Base-by-base conservation (phyloP, 2,113 vertebrate species). In the Lichenostomus cassidix region DNA sequence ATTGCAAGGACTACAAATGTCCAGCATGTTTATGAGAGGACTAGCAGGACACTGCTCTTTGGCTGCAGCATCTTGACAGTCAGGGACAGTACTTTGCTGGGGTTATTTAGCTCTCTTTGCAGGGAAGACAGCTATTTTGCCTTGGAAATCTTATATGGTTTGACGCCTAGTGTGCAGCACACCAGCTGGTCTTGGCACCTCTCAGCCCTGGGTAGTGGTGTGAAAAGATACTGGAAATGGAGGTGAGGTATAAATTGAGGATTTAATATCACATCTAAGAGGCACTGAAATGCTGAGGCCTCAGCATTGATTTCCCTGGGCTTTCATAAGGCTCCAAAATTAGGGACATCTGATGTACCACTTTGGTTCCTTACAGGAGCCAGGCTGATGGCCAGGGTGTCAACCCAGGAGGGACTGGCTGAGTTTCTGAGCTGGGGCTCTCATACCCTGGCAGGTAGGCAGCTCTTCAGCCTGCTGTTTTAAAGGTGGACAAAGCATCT, bases 331-430 rank as follows among this genome's bases (percentile, higher is more conserved):
- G 13, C 49, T 92, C 11, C 1, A 4, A 4, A 71, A n/a, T 71
- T 9, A 63, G n/a, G 42, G 58, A 11, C 8, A 12, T 68, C 2
- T 0, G 1, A 12, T 73, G 29, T 42, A 37, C 0, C 2, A 17
- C 12, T 33, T 37, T 47, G 55, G 33, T 41, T 44, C 21, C 59
- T 59, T 3, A 16, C 22, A 18, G 33, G 11, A 63, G 0, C 25
- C 42, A 25, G 33, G 35, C 16, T 58, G 29, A 47, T 76, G 62
- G 55, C 53, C 25, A 17, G 33, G 27, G 9, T 44, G 15, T 35
- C 1, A 2, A 33, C 50, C 64, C 3, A 3, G 35, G 33, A 79
- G 24, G 29, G 29, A 12, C 10, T 52, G 17, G 0, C 0, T 33
- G 29, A 1, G 0, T 62, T 83, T 62, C 31, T 27, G 37, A 41